These are phyloP conservation scores for Ectobius pallidus DNA, from an alignment of 2,888 invertebrate species.

Conservation along the genomic window DNA sequence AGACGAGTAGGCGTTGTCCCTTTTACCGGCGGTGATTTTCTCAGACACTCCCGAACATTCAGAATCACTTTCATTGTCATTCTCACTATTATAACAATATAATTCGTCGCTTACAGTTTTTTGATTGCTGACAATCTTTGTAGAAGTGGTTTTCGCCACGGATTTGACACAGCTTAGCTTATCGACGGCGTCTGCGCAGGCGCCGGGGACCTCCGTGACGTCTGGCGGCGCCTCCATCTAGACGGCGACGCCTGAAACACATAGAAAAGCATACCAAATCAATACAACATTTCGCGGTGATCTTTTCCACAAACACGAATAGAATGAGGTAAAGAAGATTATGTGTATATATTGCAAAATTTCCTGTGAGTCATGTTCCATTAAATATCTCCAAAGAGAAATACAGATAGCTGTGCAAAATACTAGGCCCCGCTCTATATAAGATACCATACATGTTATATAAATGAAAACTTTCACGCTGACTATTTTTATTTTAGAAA, in stretches of 20 bases:
- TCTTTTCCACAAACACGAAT: neutral
- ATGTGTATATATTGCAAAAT: too few species aligned
- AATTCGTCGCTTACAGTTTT: neutral
- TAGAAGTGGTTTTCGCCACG: neutral
- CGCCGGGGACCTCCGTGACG: slow-evolving; percentile 18
- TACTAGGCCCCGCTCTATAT: too few species aligned
- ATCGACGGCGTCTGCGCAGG: slow-evolving; percentile 22
- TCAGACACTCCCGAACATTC: neutral
- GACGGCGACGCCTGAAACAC: slow-evolving; percentile 34
- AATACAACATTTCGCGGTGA: neutral
- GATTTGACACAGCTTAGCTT: neutral
- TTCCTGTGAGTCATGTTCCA: too few species aligned
- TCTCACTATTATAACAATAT: neutral
- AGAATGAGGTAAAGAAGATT: too few species aligned
- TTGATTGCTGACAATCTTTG: neutral
- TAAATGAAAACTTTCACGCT: too few species aligned
- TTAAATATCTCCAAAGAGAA: too few species aligned
- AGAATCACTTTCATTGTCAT: neutral
- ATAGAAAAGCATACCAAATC: neutral
- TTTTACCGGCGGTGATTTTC: neutral
- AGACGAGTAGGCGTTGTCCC: neutral
- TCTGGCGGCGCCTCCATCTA: slow-evolving; percentile 19
- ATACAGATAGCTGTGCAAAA: too few species aligned
- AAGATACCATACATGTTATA: too few species aligned
- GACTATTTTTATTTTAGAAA: too few species aligned